Conservation (phyloP, 1,140 invertebrate species). For the Caerostris darwini region DNA sequence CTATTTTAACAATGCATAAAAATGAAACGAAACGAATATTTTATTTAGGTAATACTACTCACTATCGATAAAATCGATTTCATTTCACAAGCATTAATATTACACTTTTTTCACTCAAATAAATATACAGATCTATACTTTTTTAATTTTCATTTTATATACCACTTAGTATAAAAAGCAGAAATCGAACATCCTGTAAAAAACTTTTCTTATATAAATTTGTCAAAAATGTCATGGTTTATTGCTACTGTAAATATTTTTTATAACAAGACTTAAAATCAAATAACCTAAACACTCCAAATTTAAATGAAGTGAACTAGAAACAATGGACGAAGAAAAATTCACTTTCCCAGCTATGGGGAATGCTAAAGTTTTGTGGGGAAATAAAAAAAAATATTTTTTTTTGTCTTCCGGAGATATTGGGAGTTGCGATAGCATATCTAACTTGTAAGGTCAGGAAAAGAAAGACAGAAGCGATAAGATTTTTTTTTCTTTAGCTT, state of each 20-base stretch:
- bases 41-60: too few species aligned
- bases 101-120: too few species aligned
- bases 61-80: too few species aligned
- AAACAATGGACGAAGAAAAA: background rate
- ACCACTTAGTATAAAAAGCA: too few species aligned
- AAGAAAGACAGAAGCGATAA: constrained; percentile 26
- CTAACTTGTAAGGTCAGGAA: constrained; percentile 12
- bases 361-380: background rate
- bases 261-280: background rate
- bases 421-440: constrained; percentile 45
- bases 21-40: too few species aligned
- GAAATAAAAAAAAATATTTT: constrained; percentile 4
- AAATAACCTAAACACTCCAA: constrained; percentile 10
- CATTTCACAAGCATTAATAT: too few species aligned
- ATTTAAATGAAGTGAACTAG: constrained; percentile 23
- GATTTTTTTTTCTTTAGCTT: background rate
- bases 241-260: background rate
- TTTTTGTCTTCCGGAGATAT: background rate
- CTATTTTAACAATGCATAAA: too few species aligned
- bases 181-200: too few species aligned
- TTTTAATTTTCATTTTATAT: too few species aligned
- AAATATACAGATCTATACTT: too few species aligned
- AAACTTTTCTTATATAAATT: too few species aligned
- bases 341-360: background rate
- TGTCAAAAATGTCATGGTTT: too few species aligned